phyloP scores from a whole-genome alignment of 2,113 vertebrate species.

The Macquaria australasica region DNA sequence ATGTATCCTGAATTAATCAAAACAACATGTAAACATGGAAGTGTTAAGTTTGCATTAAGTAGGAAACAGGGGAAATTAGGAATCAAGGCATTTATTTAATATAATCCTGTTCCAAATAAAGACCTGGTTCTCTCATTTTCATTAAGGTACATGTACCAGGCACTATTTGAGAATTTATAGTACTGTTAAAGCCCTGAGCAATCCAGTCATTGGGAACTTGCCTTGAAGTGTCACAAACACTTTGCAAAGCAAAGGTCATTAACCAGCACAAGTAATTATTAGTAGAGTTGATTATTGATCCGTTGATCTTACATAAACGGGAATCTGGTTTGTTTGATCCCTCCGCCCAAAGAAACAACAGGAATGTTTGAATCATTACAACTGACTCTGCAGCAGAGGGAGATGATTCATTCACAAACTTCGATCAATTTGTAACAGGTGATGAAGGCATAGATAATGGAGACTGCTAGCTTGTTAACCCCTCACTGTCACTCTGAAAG shows the following conservation, averaged over 20 bases:
- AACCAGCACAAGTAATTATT: background rate
- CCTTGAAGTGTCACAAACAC: too few relatives aligned
- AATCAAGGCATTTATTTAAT: too few relatives aligned
- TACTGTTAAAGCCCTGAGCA: too few relatives aligned
- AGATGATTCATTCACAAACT: conserved; percentile 34
- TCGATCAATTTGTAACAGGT: background rate
- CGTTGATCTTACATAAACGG: too few relatives aligned
- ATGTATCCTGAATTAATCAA: too few relatives aligned
- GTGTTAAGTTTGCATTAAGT: too few relatives aligned
- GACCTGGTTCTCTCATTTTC: too few relatives aligned
- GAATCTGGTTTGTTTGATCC: background rate
- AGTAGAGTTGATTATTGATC: background rate
- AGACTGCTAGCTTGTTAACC: background rate
- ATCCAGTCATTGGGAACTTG: background rate
- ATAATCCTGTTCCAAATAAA: too few relatives aligned
- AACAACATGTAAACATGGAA: too few relatives aligned
- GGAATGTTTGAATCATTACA: background rate
- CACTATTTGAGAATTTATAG: too few relatives aligned
- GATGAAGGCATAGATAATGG: background rate
- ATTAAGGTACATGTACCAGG: too few relatives aligned
- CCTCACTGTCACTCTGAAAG: background rate
- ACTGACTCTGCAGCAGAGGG: conserved; percentile 23
- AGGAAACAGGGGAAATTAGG: too few relatives aligned
- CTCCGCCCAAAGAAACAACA: background rate
- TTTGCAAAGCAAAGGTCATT: background rate